Evolutionary conservation across 2,888 invertebrate genomes (phyloP).

Genomic region (Crossocerus cetratus): DNA sequence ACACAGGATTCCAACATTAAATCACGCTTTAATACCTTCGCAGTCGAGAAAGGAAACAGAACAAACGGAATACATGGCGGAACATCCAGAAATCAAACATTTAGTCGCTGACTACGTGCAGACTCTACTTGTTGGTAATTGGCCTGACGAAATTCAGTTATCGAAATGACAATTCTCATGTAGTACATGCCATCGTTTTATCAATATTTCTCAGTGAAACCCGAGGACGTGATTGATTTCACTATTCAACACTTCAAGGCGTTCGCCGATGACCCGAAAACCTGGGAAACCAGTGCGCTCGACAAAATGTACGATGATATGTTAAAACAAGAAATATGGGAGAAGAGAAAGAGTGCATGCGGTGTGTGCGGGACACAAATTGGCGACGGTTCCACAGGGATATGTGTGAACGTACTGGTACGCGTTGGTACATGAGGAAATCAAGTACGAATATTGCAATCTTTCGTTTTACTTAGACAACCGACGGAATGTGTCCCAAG

Average conservation of each 20-base stretch:
- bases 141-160: constrained; percentile 53
- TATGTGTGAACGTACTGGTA: too few species aligned
- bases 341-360: constrained; percentile 16
- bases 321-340: constrained; percentile 22
- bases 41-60: constrained; percentile 51
- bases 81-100: constrained; percentile 80
- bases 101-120: constrained; percentile 82
- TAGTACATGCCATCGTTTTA: too few species aligned
- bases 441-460: too few species aligned
- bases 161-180: too few species aligned
- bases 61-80: constrained; percentile 78
- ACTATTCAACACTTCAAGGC: constrained; percentile 68
- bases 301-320: constrained; percentile 21
- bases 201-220: constrained; percentile 65
- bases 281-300: constrained; percentile 30
- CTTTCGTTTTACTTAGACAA: too few species aligned
- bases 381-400: too few species aligned
- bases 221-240: constrained; percentile 64
- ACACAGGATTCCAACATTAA: not conserved
- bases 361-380: constrained; percentile 5
- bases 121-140: constrained; percentile 80
- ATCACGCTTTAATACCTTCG: not conserved
- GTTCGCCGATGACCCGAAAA: constrained; percentile 48
- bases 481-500: too few species aligned
- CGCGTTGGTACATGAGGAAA: too few species aligned